A percentile compares a stretch with the other conserved stretches of the same genome.
Evolutionary conservation across 1,140 invertebrate genomes (phyloP).

Genomic region (Lasaia peninsularis): DNA sequence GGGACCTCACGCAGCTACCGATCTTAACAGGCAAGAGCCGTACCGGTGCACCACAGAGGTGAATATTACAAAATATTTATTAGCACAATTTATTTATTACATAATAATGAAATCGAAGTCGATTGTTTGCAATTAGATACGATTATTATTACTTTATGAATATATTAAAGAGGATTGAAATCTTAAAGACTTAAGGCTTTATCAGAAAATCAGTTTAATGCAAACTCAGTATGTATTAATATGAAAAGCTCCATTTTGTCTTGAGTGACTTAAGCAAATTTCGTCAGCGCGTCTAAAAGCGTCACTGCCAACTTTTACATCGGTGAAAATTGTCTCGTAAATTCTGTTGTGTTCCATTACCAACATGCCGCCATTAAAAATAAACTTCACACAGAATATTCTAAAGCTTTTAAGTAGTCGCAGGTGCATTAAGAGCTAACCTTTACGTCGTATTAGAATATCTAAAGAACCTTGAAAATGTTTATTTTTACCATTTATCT

Average conservation of each 20-base stretch:
- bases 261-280: conserved; percentile 40
- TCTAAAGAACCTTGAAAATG: background rate
- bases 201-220: conserved; percentile 34
- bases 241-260: conserved; percentile 37
- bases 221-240: conserved; percentile 33
- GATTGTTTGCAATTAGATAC: no score
- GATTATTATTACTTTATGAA: no score
- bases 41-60: no score
- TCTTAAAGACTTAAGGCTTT: background rate
- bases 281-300: conserved; percentile 49
- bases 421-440: conserved; percentile 65
- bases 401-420: conserved; percentile 64
- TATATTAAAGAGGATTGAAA: background rate
- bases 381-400: conserved; percentile 68
- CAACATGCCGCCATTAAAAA: conserved; percentile 69
- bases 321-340: conserved; percentile 67
- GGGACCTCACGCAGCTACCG: no score
- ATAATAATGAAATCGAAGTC: no score
- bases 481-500: background rate
- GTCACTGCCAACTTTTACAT: conserved; percentile 60
- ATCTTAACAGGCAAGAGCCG: no score
- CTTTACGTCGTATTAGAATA: conserved; percentile 44
- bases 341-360: conserved; percentile 69
- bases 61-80: no score
- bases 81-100: no score